Conservation (phyloP, 2,888 invertebrate genomes). For the Lagria hirta region DNA sequence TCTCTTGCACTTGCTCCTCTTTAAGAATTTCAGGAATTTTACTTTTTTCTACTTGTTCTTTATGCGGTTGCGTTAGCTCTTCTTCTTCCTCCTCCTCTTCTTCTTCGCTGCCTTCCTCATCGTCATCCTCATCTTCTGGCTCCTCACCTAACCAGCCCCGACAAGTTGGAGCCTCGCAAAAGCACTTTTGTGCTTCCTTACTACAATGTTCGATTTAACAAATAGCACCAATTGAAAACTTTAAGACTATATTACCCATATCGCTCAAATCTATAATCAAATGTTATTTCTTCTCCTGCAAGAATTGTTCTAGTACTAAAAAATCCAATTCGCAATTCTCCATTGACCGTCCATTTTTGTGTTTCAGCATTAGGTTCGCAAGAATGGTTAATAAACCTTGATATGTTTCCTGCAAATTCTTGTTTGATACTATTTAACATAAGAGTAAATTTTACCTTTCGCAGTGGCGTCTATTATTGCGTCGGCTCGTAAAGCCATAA, state of each 20-base stretch:
- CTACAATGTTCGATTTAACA: constrained; percentile 55
- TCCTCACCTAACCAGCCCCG: constrained; percentile 95
- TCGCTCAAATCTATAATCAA: constrained; percentile 97
- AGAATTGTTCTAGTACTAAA: constrained; percentile 84
- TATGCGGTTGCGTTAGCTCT: constrained; percentile 41
- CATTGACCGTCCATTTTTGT: constrained; percentile 95
- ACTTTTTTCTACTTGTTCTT: constrained; percentile 24
- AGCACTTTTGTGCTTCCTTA: constrained; percentile 94
- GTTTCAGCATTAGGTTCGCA: constrained; percentile 99
- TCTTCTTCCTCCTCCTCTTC: constrained; percentile 52
- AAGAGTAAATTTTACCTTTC: constrained; percentile 63
- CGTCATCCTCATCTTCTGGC: constrained; percentile 70
- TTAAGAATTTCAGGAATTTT: constrained; percentile 21
- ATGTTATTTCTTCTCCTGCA: constrained; percentile 93
- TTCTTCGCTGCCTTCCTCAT: constrained; percentile 58
- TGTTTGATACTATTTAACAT: background rate
- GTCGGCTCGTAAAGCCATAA: constrained; percentile 94
- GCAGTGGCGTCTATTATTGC: constrained; percentile 94
- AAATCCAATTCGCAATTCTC: constrained; percentile 93
- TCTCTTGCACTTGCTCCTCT: too few relatives aligned
- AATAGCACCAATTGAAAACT: constrained; percentile 3
- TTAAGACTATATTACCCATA: constrained; percentile 70
- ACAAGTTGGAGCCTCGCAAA: constrained; percentile 85
- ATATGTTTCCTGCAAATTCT: constrained; percentile 70
- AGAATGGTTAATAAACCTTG: constrained; percentile 97